phyloP scores from a whole-genome alignment of 2,113 vertebrate species.

The Chamaea fasciata region DNA sequence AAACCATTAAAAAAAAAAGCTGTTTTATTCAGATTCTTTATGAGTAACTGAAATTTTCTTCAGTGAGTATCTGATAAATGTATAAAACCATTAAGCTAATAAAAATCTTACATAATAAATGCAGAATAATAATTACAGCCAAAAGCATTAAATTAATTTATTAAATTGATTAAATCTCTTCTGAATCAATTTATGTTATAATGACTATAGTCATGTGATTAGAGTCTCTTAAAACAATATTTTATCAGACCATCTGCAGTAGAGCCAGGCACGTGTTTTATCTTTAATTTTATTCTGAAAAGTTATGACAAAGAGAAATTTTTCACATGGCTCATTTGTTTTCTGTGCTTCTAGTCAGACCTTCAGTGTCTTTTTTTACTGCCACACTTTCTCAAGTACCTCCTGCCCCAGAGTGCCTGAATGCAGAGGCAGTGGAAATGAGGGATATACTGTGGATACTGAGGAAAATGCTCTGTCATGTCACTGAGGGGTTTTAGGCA shows the following conservation, averaged over 20 bases:
- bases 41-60: constrained; percentile 14
- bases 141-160: constrained; percentile 55
- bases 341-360: neutral
- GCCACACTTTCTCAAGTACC: neutral
- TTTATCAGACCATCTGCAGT: constrained; percentile 1
- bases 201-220: constrained; percentile 13
- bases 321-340: neutral
- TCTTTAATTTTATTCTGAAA: neutral
- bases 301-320: neutral
- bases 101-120: constrained; percentile 48
- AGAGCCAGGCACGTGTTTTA: neutral
- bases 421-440: neutral
- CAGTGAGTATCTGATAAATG: constrained; percentile 44
- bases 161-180: constrained; percentile 56
- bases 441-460: neutral
- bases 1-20: neutral
- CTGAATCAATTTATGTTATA: constrained; percentile 36
- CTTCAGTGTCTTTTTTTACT: neutral
- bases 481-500: neutral
- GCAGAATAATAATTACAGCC: constrained; percentile 50
- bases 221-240: constrained; percentile 23
- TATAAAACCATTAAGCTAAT: constrained; percentile 56
- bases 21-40: constrained; percentile 31
- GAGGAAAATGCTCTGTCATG: neutral
- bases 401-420: neutral